A percentile compares a stretch with the other conserved stretches of the same genome.
Evolutionary conservation across 1,140 invertebrate genomes (phyloP).

Genomic region (Polyergus mexicanus): DNA sequence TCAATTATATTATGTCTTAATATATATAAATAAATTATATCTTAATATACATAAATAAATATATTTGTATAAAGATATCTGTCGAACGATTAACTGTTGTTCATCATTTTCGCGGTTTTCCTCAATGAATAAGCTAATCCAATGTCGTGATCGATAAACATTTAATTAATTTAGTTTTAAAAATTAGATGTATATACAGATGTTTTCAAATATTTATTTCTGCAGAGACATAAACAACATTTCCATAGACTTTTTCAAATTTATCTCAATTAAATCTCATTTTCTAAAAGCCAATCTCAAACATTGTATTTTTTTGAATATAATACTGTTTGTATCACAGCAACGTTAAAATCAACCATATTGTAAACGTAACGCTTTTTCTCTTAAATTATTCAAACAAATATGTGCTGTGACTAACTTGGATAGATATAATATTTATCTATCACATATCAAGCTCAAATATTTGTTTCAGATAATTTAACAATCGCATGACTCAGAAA

Average conservation of each 20-base stretch:
- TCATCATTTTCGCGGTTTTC: not conserved
- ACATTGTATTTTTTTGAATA: not conserved
- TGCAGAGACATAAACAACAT: not conserved
- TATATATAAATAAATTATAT: too few species aligned
- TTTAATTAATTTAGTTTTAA: slow-evolving; percentile 14
- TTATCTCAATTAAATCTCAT: not conserved
- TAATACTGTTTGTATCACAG: not conserved
- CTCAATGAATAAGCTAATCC: not conserved
- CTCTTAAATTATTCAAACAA: not conserved
- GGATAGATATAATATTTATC: slow-evolving; percentile 2
- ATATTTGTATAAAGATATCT: not conserved
- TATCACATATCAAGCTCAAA: not conserved
- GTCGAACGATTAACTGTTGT: not conserved
- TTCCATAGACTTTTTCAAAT: not conserved
- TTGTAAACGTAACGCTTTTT: not conserved
- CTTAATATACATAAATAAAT: not conserved
- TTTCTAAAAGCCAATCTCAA: not conserved
- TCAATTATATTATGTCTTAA: not conserved
- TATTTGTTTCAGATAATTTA: slow-evolving; percentile 31
- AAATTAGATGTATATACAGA: not conserved
- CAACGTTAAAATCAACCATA: not conserved
- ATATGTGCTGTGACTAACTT: not conserved
- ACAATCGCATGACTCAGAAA: not conserved
- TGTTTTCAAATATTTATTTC: not conserved
- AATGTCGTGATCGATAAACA: not conserved